Conservation (phyloP, 2,113 vertebrate species). For the Thamnaconus septentrionalis region DNA sequence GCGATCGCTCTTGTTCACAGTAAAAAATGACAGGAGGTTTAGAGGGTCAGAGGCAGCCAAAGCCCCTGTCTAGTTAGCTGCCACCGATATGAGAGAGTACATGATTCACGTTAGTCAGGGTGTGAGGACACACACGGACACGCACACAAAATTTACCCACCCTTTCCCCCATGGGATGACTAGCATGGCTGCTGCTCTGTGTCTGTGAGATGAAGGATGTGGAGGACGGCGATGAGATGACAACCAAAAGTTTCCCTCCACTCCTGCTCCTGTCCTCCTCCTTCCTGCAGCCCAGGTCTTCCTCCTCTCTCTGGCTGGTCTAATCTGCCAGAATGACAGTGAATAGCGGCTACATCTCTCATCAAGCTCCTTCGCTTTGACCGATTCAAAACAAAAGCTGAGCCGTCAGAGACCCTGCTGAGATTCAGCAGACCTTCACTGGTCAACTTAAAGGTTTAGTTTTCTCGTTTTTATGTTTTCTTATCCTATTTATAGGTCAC, state of each 20-base stretch:
- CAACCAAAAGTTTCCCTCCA: constrained; percentile 47
- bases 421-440: too few relatives aligned
- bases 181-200: constrained; percentile 60
- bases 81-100: constrained; percentile 81
- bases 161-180: constrained; percentile 44
- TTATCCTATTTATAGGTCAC: too few relatives aligned
- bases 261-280: neutral
- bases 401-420: too few relatives aligned
- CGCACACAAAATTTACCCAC: too few relatives aligned
- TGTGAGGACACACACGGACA: constrained; percentile 39
- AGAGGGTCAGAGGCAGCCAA: constrained; percentile 61
- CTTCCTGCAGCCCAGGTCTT: neutral
- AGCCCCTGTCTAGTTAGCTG: constrained; percentile 79
- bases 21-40: constrained; percentile 48
- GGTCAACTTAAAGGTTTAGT: too few relatives aligned
- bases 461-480: too few relatives aligned
- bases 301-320: neutral
- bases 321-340: too few relatives aligned
- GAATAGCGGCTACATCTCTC: too few relatives aligned
- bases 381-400: too few relatives aligned
- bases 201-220: constrained; percentile 55
- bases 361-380: too few relatives aligned
- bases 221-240: constrained; percentile 54
- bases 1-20: constrained; percentile 38
- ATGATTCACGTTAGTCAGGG: constrained; percentile 81